A percentile compares a stretch with the other conserved stretches of the same genome.
Conservation (phyloP, 2,888 invertebrate genomes). For the Penaeus monodon region DNA sequence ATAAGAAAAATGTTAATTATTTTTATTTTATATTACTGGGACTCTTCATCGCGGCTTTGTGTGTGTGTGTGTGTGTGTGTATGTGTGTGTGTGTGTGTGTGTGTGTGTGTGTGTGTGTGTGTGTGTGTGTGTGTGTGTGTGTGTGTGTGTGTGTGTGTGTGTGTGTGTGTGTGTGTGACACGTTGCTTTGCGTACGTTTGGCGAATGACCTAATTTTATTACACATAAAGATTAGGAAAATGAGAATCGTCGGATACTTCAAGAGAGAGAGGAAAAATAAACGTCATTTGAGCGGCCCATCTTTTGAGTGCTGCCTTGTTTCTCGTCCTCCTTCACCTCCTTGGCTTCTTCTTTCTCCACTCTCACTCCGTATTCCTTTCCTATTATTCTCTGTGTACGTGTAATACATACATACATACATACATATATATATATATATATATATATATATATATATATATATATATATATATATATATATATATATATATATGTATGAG, state of each 20-base stretch:
- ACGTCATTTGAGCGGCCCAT: too few relatives aligned
- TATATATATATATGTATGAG: conserved; percentile 3
- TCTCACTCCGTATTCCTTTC: conserved; percentile 5
- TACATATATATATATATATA: neutral
- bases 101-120: neutral
- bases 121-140: neutral
- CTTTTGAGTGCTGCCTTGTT: neutral
- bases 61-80: neutral
- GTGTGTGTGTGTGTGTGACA: neutral
- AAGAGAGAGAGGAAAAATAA: too few relatives aligned
- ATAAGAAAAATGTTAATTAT: too few relatives aligned
- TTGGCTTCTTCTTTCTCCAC: neutral
- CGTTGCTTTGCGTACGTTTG: neutral
- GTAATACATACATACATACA: neutral
- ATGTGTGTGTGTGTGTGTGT: neutral
- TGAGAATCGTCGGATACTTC: too few relatives aligned
- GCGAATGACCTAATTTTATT: too few relatives aligned
- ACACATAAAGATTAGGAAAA: too few relatives aligned
- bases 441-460: neutral
- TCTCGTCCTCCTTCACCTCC: conserved; percentile 2
- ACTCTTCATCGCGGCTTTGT: neutral
- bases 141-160: neutral
- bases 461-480: neutral
- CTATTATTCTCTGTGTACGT: neutral
- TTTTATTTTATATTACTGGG: too few relatives aligned